Base-by-base conservation (phyloP, 2,888 invertebrate species). In the Pollenia labialis region DNA sequence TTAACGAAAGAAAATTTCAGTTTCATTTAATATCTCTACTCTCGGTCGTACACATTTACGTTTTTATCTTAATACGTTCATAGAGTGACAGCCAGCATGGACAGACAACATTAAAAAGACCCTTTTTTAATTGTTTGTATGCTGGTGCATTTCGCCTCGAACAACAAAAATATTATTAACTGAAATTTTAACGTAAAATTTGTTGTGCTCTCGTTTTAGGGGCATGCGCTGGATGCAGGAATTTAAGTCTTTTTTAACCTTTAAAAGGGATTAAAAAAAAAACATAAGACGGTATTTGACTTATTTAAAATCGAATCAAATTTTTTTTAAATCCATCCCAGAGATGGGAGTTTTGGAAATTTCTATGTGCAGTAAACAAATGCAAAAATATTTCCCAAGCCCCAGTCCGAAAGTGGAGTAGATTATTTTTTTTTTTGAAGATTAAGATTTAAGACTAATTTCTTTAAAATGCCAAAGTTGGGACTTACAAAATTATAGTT, bases 1-100 rank as follows among this genome's bases (percentile, higher is more conserved):
- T 62, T 74, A 85, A 85, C 82, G 82, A 79, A 79, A 81, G 50
- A 54, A 79, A 84, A 77, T 87, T 87, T 87, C 81, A 87, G 46
- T 87, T 87, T 87, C 86, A 87, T 87, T 87, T 87, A 77, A 40
- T 77, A 74, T 81, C 84, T 81, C 84, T 32, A 69, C 11, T 46
- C 18, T 75, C 10, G 1, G n/a, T 48, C 72, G 62, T 64, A 72
- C 46, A 71, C n/a, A 42, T 64, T 62, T 76, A 76, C 69, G 68
- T 68, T 9, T 10, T 14, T 54, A 40, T 0, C 46, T n/a, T 18
- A 32, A 32, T 48, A 68, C 64, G 50, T 69, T 54, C 12, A 75
- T 52, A 23, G 10, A 69, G 16, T 40, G 69, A 46, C 14, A 44
- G 18, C 23, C 14, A 58, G 32, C 44, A 62, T 4, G 12, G 18